A percentile compares a stretch with the other conserved stretches of the same genome.
phyloP scores from a whole-genome alignment of 2,888 invertebrate genomes.

The Xylophagus ater region DNA sequence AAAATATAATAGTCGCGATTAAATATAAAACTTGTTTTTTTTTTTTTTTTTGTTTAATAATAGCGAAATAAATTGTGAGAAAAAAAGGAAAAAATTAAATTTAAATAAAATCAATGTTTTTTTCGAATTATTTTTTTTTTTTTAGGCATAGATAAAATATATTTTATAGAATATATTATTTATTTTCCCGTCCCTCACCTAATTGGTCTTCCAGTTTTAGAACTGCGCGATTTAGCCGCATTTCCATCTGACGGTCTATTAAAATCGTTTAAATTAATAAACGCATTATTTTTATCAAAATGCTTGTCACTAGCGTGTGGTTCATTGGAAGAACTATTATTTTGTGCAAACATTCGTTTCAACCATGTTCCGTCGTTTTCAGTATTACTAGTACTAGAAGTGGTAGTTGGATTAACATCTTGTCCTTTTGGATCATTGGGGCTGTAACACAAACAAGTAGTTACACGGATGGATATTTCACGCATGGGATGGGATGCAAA shows the following conservation, averaged over 20 bases:
- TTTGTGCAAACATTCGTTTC: slow-evolving; percentile 35
- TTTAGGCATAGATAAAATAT: too few species aligned
- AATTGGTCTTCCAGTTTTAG: slow-evolving; percentile 40
- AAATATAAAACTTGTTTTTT: too few species aligned
- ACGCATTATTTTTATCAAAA: slow-evolving; percentile 32
- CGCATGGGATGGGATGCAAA: background rate
- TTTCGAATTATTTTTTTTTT: too few species aligned
- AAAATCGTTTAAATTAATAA: slow-evolving; percentile 28
- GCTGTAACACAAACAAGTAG: slow-evolving; percentile 18
- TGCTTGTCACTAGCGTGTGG: slow-evolving; percentile 27
- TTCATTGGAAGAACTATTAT: slow-evolving; percentile 19
- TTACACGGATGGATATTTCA: slow-evolving; percentile 6
- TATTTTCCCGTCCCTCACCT: slow-evolving; percentile 40
- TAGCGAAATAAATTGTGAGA: too few species aligned
- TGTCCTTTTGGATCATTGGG: slow-evolving; percentile 14
- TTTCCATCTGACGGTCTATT: slow-evolving; percentile 36
- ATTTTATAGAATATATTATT: too few species aligned
- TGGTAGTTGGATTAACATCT: slow-evolving; percentile 23
- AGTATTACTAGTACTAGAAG: slow-evolving; percentile 28
- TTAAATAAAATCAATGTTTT: too few species aligned
- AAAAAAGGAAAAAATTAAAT: too few species aligned
- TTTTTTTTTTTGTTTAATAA: too few species aligned
- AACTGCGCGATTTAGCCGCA: slow-evolving; percentile 31
- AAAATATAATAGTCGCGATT: background rate
- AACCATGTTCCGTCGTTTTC: slow-evolving; percentile 34